Evolutionary conservation across 2,888 invertebrate species (phyloP).

Genomic region (Mythimna ferrago): DNA sequence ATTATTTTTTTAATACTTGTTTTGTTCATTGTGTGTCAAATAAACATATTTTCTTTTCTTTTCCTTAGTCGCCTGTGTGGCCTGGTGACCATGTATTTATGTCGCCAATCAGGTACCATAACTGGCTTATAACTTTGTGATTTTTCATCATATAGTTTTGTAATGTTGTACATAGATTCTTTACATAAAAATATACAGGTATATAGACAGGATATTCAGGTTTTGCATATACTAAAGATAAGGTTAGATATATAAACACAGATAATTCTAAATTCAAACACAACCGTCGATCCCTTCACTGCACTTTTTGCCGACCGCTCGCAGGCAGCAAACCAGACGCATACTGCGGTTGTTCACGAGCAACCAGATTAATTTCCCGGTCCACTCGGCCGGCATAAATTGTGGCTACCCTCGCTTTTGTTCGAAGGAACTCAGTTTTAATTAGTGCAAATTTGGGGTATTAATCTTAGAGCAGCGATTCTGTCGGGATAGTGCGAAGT

Average conservation of each 20-base stretch:
- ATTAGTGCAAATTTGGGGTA: conserved; percentile 69
- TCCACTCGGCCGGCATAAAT: conserved; percentile 72
- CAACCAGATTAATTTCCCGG: conserved; percentile 74
- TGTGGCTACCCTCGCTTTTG: conserved; percentile 70
- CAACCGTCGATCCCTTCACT: background rate
- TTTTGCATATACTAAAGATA: too few relatives aligned
- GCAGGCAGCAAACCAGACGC: conserved; percentile 39
- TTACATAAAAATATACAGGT: too few relatives aligned
- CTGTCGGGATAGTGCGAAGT: conserved; percentile 40
- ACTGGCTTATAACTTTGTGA: too few relatives aligned
- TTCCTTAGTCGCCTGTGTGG: too few relatives aligned
- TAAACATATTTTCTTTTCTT: too few relatives aligned
- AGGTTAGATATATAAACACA: background rate
- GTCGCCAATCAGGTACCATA: too few relatives aligned
- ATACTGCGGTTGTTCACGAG: conserved; percentile 68
- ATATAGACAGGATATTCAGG: too few relatives aligned
- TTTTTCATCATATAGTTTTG: too few relatives aligned
- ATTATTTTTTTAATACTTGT: too few relatives aligned
- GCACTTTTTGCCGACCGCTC: conserved; percentile 39
- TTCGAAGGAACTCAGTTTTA: conserved; percentile 69
- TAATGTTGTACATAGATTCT: too few relatives aligned
- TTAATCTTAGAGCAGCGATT: conserved; percentile 54
- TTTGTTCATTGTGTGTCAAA: too few relatives aligned
- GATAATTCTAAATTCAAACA: conserved; percentile 13
- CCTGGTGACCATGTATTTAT: too few relatives aligned